Evolutionary conservation across 2,888 invertebrate genomes (phyloP).

Genomic region (Venusia cambrica): DNA sequence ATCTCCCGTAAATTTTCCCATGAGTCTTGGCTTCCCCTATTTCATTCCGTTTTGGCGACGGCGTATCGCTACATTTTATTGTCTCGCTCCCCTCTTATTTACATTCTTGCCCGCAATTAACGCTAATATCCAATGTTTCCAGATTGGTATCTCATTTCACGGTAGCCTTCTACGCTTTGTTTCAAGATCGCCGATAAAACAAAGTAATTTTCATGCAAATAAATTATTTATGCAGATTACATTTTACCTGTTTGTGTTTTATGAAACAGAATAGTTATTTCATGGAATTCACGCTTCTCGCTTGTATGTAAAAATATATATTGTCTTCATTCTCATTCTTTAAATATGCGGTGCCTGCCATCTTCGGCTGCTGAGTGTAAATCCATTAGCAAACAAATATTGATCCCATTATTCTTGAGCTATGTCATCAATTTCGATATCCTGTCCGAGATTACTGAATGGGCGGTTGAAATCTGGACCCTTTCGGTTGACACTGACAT

Average conservation of each 20-base stretch:
- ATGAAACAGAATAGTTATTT: conserved; percentile 14
- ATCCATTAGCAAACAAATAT: conserved; percentile 26
- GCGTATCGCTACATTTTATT: conserved; percentile 36
- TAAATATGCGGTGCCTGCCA: too few relatives aligned
- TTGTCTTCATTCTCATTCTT: too few relatives aligned
- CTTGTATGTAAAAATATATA: too few relatives aligned
- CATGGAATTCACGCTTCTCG: conserved; percentile 19
- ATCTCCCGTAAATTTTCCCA: conserved; percentile 71
- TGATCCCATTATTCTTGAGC: conserved; percentile 29
- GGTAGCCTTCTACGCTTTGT: conserved; percentile 26
- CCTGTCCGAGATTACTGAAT: conserved; percentile 32
- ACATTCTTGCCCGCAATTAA: conserved; percentile 33
- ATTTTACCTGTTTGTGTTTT: conserved; percentile 19
- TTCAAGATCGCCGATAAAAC: conserved; percentile 21
- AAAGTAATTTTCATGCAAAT: conserved; percentile 24
- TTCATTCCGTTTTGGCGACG: conserved; percentile 51
- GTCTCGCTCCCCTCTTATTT: conserved; percentile 33
- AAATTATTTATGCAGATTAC: conserved; percentile 16
- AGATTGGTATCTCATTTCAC: conserved; percentile 30
- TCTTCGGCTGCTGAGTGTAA: too few relatives aligned
- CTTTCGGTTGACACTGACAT: conserved; percentile 63
- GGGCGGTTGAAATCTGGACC: conserved; percentile 40
- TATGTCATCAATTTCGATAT: conserved; percentile 27
- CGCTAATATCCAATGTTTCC: conserved; percentile 27
- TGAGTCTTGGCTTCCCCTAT: conserved; percentile 45